Percentiles rank a stretch among this genome's conserved stretches.
Conservation (phyloP, 1,140 invertebrate genomes). For the Drosophila tani region DNA sequence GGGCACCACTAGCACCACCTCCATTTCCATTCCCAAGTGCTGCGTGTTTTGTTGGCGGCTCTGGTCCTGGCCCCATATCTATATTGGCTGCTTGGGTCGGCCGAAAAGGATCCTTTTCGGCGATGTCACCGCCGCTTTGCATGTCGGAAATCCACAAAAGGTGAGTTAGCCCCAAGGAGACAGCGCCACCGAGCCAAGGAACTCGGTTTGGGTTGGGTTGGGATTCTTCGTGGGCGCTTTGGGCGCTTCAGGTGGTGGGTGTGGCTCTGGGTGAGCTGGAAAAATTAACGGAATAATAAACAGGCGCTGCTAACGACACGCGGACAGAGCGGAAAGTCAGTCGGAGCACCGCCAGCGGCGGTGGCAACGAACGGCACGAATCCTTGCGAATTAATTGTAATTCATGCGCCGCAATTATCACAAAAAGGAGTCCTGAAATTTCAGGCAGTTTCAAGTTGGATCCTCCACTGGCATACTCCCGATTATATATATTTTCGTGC, state of each 20-base stretch:
- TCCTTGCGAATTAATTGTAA: conserved; percentile 81
- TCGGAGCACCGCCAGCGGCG: neutral
- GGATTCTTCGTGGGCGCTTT: neutral
- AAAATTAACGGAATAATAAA: conserved; percentile 83
- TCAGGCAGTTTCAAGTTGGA: conserved; percentile 41
- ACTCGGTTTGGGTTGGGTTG: neutral
- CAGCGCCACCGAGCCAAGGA: conserved; percentile 33
- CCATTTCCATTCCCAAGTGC: conserved; percentile 1
- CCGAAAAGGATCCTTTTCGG: conserved; percentile 55
- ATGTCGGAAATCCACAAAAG: conserved; percentile 69
- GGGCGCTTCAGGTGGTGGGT: neutral
- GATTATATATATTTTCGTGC: neutral
- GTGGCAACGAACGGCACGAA: conserved; percentile 59
- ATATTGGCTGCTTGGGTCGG: conserved; percentile 6
- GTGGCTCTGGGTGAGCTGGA: conserved; percentile 27
- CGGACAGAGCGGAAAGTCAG: conserved; percentile 35
- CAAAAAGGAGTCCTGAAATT: conserved; percentile 45
- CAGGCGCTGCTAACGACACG: conserved; percentile 82
- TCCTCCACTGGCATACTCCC: neutral
- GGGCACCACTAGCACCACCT: conserved; percentile 5
- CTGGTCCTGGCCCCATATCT: neutral
- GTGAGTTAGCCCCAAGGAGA: conserved; percentile 37
- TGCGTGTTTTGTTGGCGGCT: conserved; percentile 23
- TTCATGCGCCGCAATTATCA: conserved; percentile 83
- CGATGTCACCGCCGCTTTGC: conserved; percentile 80